Percentiles rank a stretch among this genome's conserved stretches.
These are phyloP conservation scores for Anseranas semipalmata DNA, from an alignment of 2,113 vertebrate species.

Conservation along the genomic window DNA sequence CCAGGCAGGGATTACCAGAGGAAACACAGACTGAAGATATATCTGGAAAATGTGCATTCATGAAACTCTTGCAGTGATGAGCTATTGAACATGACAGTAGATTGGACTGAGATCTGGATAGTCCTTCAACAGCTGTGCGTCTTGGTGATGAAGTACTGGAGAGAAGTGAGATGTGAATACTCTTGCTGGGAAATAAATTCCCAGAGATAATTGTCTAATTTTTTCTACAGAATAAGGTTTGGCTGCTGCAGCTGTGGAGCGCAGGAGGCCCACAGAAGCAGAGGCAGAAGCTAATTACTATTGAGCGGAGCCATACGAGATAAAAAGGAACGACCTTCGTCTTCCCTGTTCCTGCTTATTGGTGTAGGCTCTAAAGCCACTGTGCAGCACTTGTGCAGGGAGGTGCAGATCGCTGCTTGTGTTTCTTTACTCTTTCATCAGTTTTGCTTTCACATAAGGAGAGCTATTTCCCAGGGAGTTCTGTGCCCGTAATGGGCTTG, in stretches of 20 bases:
- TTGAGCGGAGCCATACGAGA: constrained; percentile 3
- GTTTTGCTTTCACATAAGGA: not conserved
- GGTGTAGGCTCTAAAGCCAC: not conserved
- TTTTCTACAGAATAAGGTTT: constrained; percentile 27
- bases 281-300: constrained; percentile 52
- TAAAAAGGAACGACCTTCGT: not conserved
- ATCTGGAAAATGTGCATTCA: constrained; percentile 4
- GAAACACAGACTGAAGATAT: not conserved
- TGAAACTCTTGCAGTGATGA: constrained; percentile 13
- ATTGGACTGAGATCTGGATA: constrained; percentile 62
- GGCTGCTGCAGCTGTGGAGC: constrained; percentile 49
- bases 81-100: constrained; percentile 62
- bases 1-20: constrained; percentile 25
- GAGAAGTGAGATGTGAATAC: constrained; percentile 49
- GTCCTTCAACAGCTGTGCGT: constrained; percentile 64
- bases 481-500: not conserved
- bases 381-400: not conserved
- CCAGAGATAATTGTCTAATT: constrained; percentile 54
- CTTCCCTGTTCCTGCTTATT: not conserved
- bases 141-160: constrained; percentile 60
- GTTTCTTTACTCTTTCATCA: not conserved
- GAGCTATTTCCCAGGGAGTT: not conserved
- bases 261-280: constrained; percentile 60
- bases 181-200: constrained; percentile 64
- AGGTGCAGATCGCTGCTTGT: not conserved